Evolutionary conservation across 92 coral and sea anemone genomes (phyloP).

Genomic region (Porites rus): DNA sequence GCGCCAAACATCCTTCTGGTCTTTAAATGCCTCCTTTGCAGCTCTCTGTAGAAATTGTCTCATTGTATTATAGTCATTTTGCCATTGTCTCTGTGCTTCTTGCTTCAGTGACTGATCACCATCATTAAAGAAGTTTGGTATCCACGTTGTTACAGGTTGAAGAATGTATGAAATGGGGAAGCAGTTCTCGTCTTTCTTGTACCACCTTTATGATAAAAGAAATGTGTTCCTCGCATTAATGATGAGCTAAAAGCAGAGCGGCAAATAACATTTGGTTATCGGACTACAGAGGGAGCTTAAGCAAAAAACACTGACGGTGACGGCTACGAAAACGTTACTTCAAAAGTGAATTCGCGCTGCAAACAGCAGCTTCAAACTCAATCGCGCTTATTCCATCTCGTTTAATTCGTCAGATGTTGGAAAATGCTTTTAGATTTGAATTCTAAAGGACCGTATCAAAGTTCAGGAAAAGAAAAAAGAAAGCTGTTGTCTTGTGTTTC

Average conservation of each 20-base stretch:
- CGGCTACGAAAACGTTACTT: too few species aligned
- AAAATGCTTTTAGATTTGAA: too few species aligned
- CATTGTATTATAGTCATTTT: constrained; percentile 50
- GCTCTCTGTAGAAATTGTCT: constrained; percentile 65
- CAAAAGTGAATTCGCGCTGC: too few species aligned
- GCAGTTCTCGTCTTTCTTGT: constrained; percentile 73
- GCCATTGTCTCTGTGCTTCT: constrained; percentile 70
- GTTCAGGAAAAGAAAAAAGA: too few species aligned
- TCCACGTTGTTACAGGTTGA: constrained; percentile 85
- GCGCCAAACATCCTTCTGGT: constrained; percentile 50
- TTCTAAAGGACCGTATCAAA: too few species aligned
- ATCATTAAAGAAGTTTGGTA: constrained; percentile 65
- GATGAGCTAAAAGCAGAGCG: too few species aligned
- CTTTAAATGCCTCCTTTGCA: constrained; percentile 44
- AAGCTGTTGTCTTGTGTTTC: too few species aligned
- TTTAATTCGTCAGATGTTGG: too few species aligned
- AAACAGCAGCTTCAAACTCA: too few species aligned
- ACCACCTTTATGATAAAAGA: constrained; percentile 63
- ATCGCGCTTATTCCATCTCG: too few species aligned
- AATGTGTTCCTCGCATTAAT: background rate
- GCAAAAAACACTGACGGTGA: background rate
- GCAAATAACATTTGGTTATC: too few species aligned
- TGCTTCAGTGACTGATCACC: constrained; percentile 25
- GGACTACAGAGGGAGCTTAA: background rate
- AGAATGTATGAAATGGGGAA: constrained; percentile 79